These are phyloP conservation scores for Acipenser ruthenus DNA, from an alignment of 2,797 vertebrate genomes.

Conservation along the genomic window DNA sequence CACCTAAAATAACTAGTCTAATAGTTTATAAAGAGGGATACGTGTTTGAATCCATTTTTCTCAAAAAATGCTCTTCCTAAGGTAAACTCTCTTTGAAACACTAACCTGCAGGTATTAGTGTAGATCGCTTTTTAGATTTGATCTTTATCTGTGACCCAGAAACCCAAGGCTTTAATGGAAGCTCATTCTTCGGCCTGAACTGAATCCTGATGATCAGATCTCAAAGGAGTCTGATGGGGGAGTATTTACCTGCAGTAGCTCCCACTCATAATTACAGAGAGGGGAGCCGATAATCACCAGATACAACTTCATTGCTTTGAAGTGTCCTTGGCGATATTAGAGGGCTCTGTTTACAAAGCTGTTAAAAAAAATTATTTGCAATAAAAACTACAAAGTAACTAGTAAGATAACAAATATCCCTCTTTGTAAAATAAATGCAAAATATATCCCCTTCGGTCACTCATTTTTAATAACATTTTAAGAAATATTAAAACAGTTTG, in stretches of 20 bases:
- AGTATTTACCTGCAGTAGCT: constrained; percentile 34
- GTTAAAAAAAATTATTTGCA: constrained; percentile 17
- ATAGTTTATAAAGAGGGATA: too few species aligned
- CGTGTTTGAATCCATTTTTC: too few species aligned
- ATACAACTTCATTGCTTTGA: constrained; percentile 23
- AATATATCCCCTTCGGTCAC: too few species aligned
- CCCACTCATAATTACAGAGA: constrained; percentile 33
- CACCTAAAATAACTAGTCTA: too few species aligned
- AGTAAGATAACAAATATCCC: too few species aligned
- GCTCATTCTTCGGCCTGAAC: constrained; percentile 14
- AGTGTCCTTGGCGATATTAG: constrained; percentile 24
- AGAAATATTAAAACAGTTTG: too few species aligned
- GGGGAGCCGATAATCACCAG: constrained; percentile 25
- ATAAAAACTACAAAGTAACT: neutral
- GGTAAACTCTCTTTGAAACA: constrained; percentile 20
- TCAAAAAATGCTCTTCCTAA: constrained; percentile 22
- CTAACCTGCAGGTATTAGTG: constrained; percentile 29
- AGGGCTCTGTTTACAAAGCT: constrained; percentile 20
- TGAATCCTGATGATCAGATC: constrained; percentile 37
- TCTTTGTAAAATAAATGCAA: too few species aligned
- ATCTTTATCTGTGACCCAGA: constrained; percentile 3
- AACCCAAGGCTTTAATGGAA: neutral
- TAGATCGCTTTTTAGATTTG: constrained; percentile 18
- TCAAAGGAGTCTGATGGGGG: constrained; percentile 8
- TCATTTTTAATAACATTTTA: too few species aligned